These are phyloP conservation scores for Hydropotes inermis DNA, from an alignment of 2,113 vertebrate genomes.

Conservation along the genomic window DNA sequence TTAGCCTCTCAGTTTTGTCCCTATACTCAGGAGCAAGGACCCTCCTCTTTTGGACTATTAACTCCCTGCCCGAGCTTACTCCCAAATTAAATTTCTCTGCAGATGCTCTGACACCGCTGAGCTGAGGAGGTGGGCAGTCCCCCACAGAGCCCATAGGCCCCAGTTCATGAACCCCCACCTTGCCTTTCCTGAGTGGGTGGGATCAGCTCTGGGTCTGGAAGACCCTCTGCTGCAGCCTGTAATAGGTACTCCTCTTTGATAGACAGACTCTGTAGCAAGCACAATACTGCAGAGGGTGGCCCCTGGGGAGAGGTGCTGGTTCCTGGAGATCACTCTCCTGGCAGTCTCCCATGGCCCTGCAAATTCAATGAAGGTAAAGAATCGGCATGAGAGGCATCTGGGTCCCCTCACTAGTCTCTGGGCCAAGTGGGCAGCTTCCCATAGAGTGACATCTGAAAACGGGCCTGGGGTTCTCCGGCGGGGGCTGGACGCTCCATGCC, in stretches of 20 bases:
- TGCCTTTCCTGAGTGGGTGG: not conserved
- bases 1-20: not conserved
- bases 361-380: not conserved
- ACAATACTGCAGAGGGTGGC: not conserved
- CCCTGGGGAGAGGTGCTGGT: not conserved
- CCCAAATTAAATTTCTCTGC: not conserved
- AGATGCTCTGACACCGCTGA: not conserved
- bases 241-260: not conserved
- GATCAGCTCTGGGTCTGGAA: not conserved
- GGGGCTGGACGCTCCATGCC: not conserved
- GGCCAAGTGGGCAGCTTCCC: not conserved
- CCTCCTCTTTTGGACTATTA: not conserved
- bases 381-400: not conserved
- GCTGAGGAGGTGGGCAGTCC: not conserved
- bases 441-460: not conserved
- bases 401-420: not conserved
- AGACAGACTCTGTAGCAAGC: not conserved
- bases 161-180: not conserved
- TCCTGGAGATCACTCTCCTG: not conserved
- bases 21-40: not conserved
- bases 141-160: not conserved
- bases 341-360: not conserved
- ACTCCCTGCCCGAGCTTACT: not conserved
- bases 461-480: not conserved
- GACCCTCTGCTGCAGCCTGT: not conserved